Base-by-base conservation (phyloP, 2,888 invertebrate genomes). In the Gymnosoma rotundatum region DNA sequence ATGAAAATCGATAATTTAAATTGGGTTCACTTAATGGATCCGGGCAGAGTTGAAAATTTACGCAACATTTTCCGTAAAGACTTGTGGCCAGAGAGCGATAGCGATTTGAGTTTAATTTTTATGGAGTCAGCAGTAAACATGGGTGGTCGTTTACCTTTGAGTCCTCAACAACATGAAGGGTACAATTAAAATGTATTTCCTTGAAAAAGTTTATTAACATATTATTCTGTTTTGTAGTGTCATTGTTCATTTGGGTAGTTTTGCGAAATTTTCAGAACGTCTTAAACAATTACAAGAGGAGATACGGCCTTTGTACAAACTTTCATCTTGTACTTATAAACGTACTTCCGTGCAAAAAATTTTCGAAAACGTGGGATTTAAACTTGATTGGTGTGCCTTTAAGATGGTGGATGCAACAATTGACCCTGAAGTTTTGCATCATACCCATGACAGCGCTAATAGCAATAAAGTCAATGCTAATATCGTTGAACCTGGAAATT, bases 381-480 rank as follows among this genome's bases (percentile, higher is more conserved):
- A 95, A 45, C 92, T 98, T 18, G 98, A 98, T 91, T 98, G 98
- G 98, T 98, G 98, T 89, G 95, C 95, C 70, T 98, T 98, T 91
- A 94, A 95, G 91, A 93, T 98, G 94, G 96, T 97, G 89, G 92
- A 93, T 8, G 87, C 89, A 9, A 91, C 91, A 42, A 89, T 92
- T 10, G 90, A 90, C 63, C 91, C 92, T 0, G 92, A 91, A 83
- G 90, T 92, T 50, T 87, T 91, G 10, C 91, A 90, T 63, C 92
- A 92, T 63, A 92, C 91, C 73, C 91, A 91, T 50, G 90, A 89
- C n/a, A 87, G 85, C 75, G 83, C 83, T 25, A 83, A 54, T 10
- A 76, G 60, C 25, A 78, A 83, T 52, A 86, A 83, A 60, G 80
- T 82, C 16, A 76, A 72, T 66, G 61, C 16, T 2, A 87, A 88